Conservation (phyloP, 2,888 invertebrate species). For the Noctua pronuba region DNA sequence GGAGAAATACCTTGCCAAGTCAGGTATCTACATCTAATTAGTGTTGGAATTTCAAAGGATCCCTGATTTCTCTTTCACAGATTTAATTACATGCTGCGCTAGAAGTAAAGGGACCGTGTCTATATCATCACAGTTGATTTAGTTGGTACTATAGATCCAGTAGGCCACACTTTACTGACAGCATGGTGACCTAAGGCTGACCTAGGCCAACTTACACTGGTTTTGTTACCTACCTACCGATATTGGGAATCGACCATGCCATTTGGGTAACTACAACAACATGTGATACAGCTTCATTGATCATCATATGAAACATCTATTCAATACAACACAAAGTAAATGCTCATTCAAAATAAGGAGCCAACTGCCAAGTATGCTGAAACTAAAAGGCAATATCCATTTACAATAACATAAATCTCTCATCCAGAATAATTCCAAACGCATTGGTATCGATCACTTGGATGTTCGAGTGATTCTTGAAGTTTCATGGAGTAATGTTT, state of each 20-base stretch:
- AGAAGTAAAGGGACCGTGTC: background rate
- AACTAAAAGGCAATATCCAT: constrained; percentile 18
- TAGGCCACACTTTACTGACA: background rate
- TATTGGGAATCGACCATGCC: background rate
- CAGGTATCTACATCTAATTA: constrained; percentile 6
- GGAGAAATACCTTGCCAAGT: constrained; percentile 3
- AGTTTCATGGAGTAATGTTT: constrained; percentile 38
- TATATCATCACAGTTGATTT: constrained; percentile 2
- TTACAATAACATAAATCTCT: constrained; percentile 39
- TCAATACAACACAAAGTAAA: constrained; percentile 25
- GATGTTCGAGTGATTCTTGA: constrained; percentile 17
- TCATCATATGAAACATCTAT: background rate
- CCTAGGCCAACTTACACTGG: background rate
- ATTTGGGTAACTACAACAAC: background rate
- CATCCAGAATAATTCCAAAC: constrained; percentile 29
- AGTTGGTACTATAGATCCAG: background rate
- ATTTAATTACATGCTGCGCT: constrained; percentile 30
- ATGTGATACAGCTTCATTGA: background rate
- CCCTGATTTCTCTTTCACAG: constrained; percentile 23
- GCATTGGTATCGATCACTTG: constrained; percentile 28
- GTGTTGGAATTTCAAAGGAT: constrained; percentile 6
- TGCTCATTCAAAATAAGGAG: background rate
- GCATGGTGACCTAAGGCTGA: background rate
- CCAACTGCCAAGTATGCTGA: constrained; percentile 1
- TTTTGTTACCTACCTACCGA: background rate